These are phyloP conservation scores for Cheilosia soror DNA, from an alignment of 2,888 invertebrate species.

Conservation along the genomic window DNA sequence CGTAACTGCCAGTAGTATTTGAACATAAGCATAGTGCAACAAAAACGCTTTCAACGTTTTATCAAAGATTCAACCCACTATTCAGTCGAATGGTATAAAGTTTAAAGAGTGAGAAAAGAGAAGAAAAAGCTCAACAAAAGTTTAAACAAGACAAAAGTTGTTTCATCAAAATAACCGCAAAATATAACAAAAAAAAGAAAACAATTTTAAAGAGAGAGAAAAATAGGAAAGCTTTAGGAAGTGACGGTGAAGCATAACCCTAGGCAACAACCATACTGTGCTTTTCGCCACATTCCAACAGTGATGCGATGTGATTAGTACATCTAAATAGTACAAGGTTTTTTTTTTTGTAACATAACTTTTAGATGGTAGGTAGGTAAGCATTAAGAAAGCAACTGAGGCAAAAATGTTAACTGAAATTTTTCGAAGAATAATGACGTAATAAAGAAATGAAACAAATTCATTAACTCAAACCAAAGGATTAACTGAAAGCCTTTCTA, in stretches of 20 bases:
- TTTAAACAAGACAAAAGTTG: slow-evolving; percentile 1
- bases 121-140: slow-evolving; percentile 41
- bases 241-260: slow-evolving; percentile 15
- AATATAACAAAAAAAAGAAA: not conserved
- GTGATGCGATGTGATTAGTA: too few relatives aligned
- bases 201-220: slow-evolving; percentile 5
- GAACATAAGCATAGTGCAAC: slow-evolving; percentile 29
- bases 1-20: not conserved
- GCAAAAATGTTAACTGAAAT: slow-evolving; percentile 14
- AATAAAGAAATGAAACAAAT: slow-evolving; percentile 32
- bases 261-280: slow-evolving; percentile 57
- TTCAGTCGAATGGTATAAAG: slow-evolving; percentile 40
- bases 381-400: slow-evolving; percentile 10
- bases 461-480: slow-evolving; percentile 52
- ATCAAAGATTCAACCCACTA: slow-evolving; percentile 45
- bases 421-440: not conserved
- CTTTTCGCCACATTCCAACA: slow-evolving; percentile 34
- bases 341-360: slow-evolving; percentile 16
- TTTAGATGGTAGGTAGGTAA: not conserved
- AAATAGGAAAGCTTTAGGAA: slow-evolving; percentile 16
- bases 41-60: slow-evolving; percentile 14
- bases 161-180: slow-evolving; percentile 18
- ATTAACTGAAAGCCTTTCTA: slow-evolving; percentile 76
- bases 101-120: slow-evolving; percentile 5
- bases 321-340: too few relatives aligned